Evolutionary conservation across 2,888 invertebrate genomes (phyloP).

Genomic region (Sphinx pinastri): DNA sequence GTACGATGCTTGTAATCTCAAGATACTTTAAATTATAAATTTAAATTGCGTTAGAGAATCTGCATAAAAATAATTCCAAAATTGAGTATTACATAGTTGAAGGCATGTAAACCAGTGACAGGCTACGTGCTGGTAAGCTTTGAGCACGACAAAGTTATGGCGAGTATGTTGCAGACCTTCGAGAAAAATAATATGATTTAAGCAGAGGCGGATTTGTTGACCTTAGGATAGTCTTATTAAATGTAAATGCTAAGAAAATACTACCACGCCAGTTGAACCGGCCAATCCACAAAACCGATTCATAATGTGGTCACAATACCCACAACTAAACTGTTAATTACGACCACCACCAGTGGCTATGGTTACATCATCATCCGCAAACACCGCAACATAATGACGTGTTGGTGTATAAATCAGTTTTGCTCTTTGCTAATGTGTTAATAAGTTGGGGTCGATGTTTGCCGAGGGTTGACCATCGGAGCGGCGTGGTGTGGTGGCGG

Average conservation of each 20-base stretch:
- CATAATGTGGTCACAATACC: neutral
- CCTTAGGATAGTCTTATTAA: too few species aligned
- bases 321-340: neutral
- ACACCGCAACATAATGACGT: conserved; percentile 4
- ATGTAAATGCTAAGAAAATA: too few species aligned
- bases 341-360: neutral
- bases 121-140: too few species aligned
- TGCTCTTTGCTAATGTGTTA: conserved; percentile 43
- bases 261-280: too few species aligned
- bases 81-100: too few species aligned
- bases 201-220: too few species aligned
- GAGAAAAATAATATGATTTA: too few species aligned
- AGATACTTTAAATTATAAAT: neutral
- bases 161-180: too few species aligned
- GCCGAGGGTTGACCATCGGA: conserved; percentile 44
- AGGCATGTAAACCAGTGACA: too few species aligned
- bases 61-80: neutral
- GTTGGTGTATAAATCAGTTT: conserved; percentile 25
- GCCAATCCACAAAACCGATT: too few species aligned
- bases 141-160: too few species aligned
- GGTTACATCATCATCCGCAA: neutral
- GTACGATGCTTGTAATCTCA: too few species aligned
- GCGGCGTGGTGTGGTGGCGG: conserved; percentile 40
- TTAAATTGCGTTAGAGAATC: neutral
- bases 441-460: conserved; percentile 50